These are phyloP conservation scores for Philereme vetulata DNA, from an alignment of 2,888 invertebrate genomes.

Conservation along the genomic window DNA sequence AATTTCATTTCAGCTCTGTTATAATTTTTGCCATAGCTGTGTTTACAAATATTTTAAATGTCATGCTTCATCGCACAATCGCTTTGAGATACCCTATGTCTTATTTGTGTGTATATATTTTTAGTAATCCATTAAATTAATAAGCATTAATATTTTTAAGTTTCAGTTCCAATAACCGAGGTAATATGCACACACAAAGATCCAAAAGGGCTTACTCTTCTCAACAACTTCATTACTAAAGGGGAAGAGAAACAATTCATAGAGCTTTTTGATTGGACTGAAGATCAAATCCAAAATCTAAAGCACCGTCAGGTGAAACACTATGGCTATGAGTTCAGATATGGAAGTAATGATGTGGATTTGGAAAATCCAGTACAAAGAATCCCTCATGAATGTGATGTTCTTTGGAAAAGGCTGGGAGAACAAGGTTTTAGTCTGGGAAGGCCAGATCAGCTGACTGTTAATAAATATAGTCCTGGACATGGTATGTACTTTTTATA, in stretches of 20 bases:
- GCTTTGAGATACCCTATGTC: no score
- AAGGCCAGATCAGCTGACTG: conserved; percentile 92
- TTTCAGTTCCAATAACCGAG: conserved; percentile 71
- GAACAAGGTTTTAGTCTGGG: conserved; percentile 60
- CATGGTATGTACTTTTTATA: conserved; percentile 83
- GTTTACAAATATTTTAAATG: no score
- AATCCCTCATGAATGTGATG: conserved; percentile 88
- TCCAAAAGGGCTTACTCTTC: conserved; percentile 88
- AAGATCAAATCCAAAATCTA: conserved; percentile 68
- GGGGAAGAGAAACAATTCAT: conserved; percentile 87
- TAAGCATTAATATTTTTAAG: conserved; percentile 1
- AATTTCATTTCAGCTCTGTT: no score
- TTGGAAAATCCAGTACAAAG: conserved; percentile 85
- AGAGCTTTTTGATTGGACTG: conserved; percentile 80
- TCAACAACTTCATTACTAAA: conserved; percentile 88
- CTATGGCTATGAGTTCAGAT: conserved; percentile 96
- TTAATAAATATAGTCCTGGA: conserved; percentile 92
- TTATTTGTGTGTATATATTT: no score
- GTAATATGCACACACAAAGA: conserved; percentile 59
- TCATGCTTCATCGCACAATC: no score
- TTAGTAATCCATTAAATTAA: no score
- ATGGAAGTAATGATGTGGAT: conserved; percentile 94
- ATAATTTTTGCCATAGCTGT: no score
- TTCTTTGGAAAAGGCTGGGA: conserved; percentile 85
- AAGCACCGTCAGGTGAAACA: conserved; percentile 95